These are phyloP conservation scores for Podiceps cristatus DNA, from an alignment of 2,113 vertebrate genomes.

Conservation along the genomic window DNA sequence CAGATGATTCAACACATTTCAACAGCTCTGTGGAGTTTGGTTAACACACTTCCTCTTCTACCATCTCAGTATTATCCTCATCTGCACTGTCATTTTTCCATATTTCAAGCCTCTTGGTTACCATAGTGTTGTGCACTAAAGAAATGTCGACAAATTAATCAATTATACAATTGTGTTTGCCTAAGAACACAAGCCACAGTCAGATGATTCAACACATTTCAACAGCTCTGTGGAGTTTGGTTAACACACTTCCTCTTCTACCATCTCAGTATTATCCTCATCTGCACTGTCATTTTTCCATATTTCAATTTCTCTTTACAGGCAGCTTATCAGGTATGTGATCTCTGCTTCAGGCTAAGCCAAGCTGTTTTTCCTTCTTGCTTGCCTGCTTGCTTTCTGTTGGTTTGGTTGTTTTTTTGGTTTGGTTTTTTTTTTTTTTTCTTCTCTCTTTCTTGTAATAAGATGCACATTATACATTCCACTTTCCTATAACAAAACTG, in stretches of 20 bases:
- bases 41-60: neutral
- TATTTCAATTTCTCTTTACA: slow-evolving; percentile 3
- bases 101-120: slow-evolving; percentile 46
- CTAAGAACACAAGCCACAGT: slow-evolving; percentile 26
- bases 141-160: slow-evolving; percentile 43
- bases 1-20: slow-evolving; percentile 19
- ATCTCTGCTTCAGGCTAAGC: slow-evolving; percentile 27
- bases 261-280: neutral
- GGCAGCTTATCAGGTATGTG: neutral
- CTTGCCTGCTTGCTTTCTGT: neutral
- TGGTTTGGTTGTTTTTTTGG: too few species aligned
- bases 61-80: neutral
- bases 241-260: neutral
- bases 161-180: slow-evolving; percentile 49
- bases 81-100: neutral
- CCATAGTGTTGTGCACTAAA: neutral
- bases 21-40: neutral
- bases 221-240: neutral
- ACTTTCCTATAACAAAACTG: neutral
- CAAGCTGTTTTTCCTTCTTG: neutral
- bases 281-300: neutral
- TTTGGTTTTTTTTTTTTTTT: neutral
- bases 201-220: slow-evolving; percentile 19
- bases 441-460: neutral
- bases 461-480: neutral